A percentile compares a stretch with the other conserved stretches of the same genome.
Evolutionary conservation across 2,797 vertebrate species (phyloP).

Genomic region (Schizopygopsis pylzovi): DNA sequence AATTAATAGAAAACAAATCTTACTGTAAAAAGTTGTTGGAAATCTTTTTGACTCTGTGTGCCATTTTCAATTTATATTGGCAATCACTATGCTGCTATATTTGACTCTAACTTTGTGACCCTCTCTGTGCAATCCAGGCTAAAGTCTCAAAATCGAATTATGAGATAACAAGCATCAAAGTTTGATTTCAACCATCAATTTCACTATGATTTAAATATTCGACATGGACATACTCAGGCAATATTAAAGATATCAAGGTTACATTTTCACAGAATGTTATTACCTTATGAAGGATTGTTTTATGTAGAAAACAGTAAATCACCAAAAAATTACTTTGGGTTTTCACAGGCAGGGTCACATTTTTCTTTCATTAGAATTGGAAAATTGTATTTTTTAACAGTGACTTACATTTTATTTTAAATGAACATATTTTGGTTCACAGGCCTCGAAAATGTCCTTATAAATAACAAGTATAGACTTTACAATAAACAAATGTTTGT

Average conservation of each 20-base stretch:
- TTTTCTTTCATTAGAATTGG: background rate
- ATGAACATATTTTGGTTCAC: background rate
- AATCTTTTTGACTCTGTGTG: background rate
- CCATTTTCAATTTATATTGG: background rate
- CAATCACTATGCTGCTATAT: background rate
- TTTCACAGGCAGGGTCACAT: no score
- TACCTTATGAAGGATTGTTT: no score
- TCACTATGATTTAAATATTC: no score
- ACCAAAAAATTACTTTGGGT: no score
- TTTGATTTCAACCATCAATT: no score
- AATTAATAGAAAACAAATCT: background rate
- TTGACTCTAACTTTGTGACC: background rate
- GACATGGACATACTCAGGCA: no score
- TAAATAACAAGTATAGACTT: background rate
- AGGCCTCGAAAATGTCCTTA: background rate
- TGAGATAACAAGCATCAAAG: no score
- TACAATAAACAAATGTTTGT: background rate
- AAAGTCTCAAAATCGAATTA: no score
- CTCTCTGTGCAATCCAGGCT: no score
- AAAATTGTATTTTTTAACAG: background rate
- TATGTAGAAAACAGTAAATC: no score
- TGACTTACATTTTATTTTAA: background rate
- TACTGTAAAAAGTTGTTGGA: background rate
- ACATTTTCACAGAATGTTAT: no score
- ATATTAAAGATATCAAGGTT: no score